Conservation (phyloP, 2,888 invertebrate genomes). For the Napeogenes inachia region DNA sequence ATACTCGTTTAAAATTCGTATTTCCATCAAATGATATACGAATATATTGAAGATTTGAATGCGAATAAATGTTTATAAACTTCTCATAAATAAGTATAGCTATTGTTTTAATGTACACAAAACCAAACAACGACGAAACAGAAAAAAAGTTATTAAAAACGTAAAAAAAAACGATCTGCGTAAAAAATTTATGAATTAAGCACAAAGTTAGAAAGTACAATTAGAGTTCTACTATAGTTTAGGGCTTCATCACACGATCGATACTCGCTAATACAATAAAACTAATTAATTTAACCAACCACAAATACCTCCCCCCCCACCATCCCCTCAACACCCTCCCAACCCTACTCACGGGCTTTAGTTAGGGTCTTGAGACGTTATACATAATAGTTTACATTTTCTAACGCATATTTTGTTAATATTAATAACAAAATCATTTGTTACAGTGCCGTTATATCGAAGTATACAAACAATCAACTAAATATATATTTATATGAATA, state of each 20-base stretch:
- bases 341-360: background rate
- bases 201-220: background rate
- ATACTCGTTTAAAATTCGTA: background rate
- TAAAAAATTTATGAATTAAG: too few species aligned
- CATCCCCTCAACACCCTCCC: background rate
- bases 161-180: too few species aligned
- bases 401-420: too few species aligned
- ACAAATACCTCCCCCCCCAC: constrained; percentile 14
- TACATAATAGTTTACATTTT: background rate
- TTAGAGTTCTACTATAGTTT: constrained; percentile 23
- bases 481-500: too few species aligned
- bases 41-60: background rate
- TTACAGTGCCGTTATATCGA: too few species aligned
- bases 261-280: constrained; percentile 43
- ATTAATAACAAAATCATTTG: too few species aligned
- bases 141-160: too few species aligned
- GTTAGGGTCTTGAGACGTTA: background rate
- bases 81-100: background rate
- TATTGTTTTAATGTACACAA: background rate
- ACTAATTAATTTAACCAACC: constrained; percentile 50
- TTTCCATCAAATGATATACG: background rate
- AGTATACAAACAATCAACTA: too few species aligned
- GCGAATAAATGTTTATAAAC: constrained; percentile 2
- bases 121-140: background rate
- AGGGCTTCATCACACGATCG: constrained; percentile 38